A percentile compares a stretch with the other conserved stretches of the same genome.
Conservation (phyloP, 2,113 vertebrate species). For the Junco hyemalis region DNA sequence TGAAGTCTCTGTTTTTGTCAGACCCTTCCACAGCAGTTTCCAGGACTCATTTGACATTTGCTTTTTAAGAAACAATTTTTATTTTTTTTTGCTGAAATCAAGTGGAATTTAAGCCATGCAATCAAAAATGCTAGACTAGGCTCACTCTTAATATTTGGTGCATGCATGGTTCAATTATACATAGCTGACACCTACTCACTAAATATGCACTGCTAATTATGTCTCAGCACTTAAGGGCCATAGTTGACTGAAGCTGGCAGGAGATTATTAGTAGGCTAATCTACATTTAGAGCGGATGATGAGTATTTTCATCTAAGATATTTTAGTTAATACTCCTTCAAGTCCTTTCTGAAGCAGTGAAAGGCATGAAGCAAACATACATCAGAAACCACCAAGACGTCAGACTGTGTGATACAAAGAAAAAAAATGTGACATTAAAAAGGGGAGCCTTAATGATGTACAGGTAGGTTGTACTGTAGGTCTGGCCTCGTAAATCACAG, state of each 20-base stretch:
- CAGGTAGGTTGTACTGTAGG: background rate
- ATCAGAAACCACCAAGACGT: background rate
- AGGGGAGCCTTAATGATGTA: background rate
- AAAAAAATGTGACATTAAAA: background rate
- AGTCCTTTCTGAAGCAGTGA: background rate
- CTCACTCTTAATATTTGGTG: background rate
- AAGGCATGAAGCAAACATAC: background rate
- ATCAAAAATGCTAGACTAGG: background rate
- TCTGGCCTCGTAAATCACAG: fast-evolving
- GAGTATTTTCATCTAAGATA: conserved; percentile 39
- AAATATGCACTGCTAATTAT: conserved; percentile 35
- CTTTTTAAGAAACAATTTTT: background rate
- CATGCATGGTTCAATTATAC: background rate
- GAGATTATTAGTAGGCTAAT: conserved; percentile 48
- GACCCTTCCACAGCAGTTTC: background rate
- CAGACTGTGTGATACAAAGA: background rate
- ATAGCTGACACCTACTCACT: background rate
- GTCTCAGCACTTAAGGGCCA: conserved; percentile 14
- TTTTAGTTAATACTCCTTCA: conserved; percentile 28
- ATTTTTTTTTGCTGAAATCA: background rate
- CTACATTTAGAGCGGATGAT: conserved; percentile 45
- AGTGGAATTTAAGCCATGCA: background rate
- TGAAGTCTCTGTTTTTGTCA: background rate
- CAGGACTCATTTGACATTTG: background rate
- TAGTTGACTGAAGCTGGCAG: background rate